Evolutionary conservation across 2,113 vertebrate species (phyloP), one percentile per base, ranked within the genome.

Genomic region (Accipiter cooperii): DNA sequence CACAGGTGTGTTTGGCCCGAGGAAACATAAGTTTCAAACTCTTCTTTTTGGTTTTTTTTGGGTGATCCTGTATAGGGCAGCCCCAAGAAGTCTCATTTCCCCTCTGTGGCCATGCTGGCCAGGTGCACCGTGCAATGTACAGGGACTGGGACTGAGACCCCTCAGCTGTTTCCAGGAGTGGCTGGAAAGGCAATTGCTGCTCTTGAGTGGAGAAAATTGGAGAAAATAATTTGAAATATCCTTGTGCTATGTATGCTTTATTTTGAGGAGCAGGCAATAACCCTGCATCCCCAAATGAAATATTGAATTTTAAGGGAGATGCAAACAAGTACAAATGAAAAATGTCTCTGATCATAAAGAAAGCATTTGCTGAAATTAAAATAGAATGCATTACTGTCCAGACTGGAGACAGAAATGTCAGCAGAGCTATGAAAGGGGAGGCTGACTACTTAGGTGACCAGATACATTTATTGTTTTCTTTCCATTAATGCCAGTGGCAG

Each of bases 241-340:
- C 84, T 84, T 25, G 26, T 95, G 96, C 58, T 74, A 95, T 84
- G 63, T 71, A 24, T 58, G 61, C 70, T 93, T 95, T 96, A 89
- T 92, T 93, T 84, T 91, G 88, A 96, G 74, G 46, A 93, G 89
- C 42, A 82, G 77, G 90, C 85, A 73, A 82, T 82, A 92, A 55
- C 46, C 44, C 13, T 28, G 64, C 69, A 55, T 89, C 74, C 80
- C 58, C 44, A 31, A 80, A 66, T 92, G 95, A 96, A 95, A 96
- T 93, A 96, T 44, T 92, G 95, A 81, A 91, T 96, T 96, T 90
- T 93, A 95, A 97, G 82, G 96, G 95, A 93, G 95, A 94, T 85
- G 91, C 96, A 97, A 97, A 96, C 93, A 90, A 83, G 86, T 92
- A 89, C 94, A 96, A 97, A 96, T 96, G 94, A 97, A 91, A 93